Evolutionary conservation across 2,797 vertebrate species (phyloP).

Genomic region (Trachurus trachurus): DNA sequence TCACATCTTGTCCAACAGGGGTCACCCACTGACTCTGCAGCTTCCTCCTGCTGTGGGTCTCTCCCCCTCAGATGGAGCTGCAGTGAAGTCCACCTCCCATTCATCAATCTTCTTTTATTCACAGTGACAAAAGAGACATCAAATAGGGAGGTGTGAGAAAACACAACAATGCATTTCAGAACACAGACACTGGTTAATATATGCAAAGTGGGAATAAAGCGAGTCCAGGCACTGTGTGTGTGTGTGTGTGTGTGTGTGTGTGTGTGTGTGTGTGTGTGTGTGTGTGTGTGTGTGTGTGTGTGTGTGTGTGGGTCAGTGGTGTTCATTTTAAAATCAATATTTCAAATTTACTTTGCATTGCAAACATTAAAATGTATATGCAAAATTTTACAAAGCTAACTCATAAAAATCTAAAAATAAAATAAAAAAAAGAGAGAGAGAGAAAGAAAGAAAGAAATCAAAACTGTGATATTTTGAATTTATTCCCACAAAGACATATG

Average conservation of each 20-base stretch:
- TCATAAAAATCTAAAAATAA: not conserved
- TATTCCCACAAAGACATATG: not conserved
- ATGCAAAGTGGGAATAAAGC: conserved; percentile 78
- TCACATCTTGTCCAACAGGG: conserved; percentile 67
- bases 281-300: conserved; percentile 32
- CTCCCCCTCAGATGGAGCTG: conserved; percentile 48
- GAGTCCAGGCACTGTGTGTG: conserved; percentile 34
- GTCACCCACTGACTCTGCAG: conserved; percentile 35
- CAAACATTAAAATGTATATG: not conserved
- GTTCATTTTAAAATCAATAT: not conserved
- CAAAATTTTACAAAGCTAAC: not conserved
- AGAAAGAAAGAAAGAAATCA: not conserved
- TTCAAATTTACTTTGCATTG: conserved; percentile 4
- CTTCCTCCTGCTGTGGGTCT: not conserved
- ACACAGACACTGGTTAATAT: conserved; percentile 76
- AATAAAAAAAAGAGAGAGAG: not conserved
- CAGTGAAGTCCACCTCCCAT: conserved; percentile 60
- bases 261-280: conserved; percentile 27
- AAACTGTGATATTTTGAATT: not conserved
- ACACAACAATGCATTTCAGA: conserved; percentile 78
- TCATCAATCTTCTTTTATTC: conserved; percentile 82
- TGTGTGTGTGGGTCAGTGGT: conserved; percentile 32
- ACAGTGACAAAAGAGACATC: conserved; percentile 82
- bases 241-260: conserved; percentile 28
- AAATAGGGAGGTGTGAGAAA: conserved; percentile 82